A percentile compares a stretch with the other conserved stretches of the same genome.
These are phyloP conservation scores for Elgaria multicarinata DNA, from an alignment of 2,113 vertebrate genomes.

Conservation along the genomic window DNA sequence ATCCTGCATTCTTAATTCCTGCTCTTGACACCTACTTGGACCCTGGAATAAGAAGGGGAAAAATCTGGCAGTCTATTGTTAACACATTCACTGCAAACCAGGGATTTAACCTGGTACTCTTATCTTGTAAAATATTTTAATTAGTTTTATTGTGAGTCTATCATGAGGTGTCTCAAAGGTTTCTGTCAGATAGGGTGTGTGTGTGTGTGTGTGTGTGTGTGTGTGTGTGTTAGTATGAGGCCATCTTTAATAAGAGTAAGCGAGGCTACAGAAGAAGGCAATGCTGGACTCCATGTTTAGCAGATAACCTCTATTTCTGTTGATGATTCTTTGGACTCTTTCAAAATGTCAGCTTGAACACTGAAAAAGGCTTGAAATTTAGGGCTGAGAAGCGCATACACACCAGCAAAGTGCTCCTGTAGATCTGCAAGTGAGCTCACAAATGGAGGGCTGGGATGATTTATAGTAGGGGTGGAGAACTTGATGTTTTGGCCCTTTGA, in stretches of 20 bases:
- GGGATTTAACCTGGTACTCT: not conserved
- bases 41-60: not conserved
- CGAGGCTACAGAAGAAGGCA: not conserved
- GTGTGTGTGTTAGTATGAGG: not conserved
- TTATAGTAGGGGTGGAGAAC: not conserved
- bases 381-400: not conserved
- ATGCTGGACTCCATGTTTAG: not conserved
- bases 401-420: not conserved
- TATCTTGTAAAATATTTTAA: slow-evolving; percentile 1
- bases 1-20: not conserved
- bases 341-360: not conserved
- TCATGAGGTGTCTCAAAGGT: not conserved
- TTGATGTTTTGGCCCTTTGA: no score
- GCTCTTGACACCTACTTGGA: slow-evolving; percentile 9
- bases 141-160: not conserved
- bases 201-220: not conserved
- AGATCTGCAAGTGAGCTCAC: accelerated
- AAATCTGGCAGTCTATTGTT: not conserved
- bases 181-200: not conserved
- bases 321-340: not conserved
- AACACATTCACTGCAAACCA: not conserved
- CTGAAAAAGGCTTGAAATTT: not conserved
- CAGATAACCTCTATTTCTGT: slow-evolving; percentile 19
- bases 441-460: not conserved
- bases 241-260: not conserved